phyloP scores from a whole-genome alignment of 2,113 vertebrate species.

The Brienomyrus brachyistius region DNA sequence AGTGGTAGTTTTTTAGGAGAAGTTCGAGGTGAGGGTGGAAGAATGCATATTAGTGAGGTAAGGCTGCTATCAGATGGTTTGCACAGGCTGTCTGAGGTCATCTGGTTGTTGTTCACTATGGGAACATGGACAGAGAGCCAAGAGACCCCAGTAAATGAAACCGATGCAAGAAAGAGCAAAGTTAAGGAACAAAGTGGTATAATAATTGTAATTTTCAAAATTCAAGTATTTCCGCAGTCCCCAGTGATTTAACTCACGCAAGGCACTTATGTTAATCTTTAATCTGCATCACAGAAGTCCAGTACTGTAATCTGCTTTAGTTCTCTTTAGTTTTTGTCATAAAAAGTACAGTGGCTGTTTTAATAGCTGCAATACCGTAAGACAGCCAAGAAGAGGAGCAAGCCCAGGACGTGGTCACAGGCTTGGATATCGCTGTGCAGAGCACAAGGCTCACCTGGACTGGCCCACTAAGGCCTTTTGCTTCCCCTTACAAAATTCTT shows the following conservation, averaged over 20 bases:
- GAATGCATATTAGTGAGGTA: slow-evolving; percentile 32
- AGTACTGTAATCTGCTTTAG: slow-evolving; percentile 9
- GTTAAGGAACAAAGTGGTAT: slow-evolving; percentile 60
- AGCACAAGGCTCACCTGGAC: neutral
- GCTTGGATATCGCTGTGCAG: neutral
- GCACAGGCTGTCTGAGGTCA: slow-evolving; percentile 38
- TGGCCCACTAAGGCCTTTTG: neutral
- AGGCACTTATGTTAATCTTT: slow-evolving; percentile 65
- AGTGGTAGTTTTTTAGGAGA: slow-evolving; percentile 35
- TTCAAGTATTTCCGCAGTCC: slow-evolving; percentile 66
- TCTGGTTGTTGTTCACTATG: slow-evolving; percentile 33
- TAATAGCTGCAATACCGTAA: neutral
- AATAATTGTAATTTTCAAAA: slow-evolving; percentile 43
- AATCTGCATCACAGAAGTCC: slow-evolving; percentile 11
- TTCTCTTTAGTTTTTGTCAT: neutral
- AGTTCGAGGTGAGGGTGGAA: slow-evolving; percentile 22
- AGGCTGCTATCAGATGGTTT: slow-evolving; percentile 31
- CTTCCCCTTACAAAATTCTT: neutral
- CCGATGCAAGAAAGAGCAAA: slow-evolving; percentile 31
- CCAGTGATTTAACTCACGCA: slow-evolving; percentile 53
- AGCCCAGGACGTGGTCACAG: neutral
- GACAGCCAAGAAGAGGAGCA: neutral
- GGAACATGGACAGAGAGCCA: slow-evolving; percentile 12
- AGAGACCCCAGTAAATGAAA: slow-evolving; percentile 25
- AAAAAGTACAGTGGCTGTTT: neutral